Base-by-base conservation (phyloP, 2,113 vertebrate genomes). In the Nothobranchius kuhntae region DNA sequence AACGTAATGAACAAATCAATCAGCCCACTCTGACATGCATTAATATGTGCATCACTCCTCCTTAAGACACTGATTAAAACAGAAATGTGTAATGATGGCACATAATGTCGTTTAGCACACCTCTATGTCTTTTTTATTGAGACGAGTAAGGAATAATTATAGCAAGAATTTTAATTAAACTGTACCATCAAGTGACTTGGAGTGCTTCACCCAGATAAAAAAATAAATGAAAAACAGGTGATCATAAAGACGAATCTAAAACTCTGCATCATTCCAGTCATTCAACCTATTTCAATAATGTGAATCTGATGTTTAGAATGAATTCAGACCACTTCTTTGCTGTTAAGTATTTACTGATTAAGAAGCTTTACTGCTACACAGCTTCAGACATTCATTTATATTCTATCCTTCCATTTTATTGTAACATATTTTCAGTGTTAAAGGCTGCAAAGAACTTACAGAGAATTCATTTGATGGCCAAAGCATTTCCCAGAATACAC, bases 401-500 rank as follows among this genome's bases (percentile, higher is more conserved):
- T 30, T 4, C 44, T 58, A 51, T 24, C 14, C 24, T 42, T 46
- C 17, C 9, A 50, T 68, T 52, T 54, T 45, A 35, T 24, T 73
- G 40, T 75, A 64, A 75, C 68, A 17, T 45, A 21, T 50, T 64
- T 67, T 73, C 62, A 54, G 30, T 15, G 66, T 35, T 61, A 53
- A 77, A 65, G 59, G 13, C 48, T 68, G 62, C 76, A 78, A 77
- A 76, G 68, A 81, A 68, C 60, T 79, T 58, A 75, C 82, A 76
- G 60, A 68, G 68, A 52, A 68, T 84, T 77, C 60, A 65, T 82
- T 86, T 76, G 86, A 72, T 71, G 75, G 64, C 69, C 68, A 56
- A 62, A 65, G 78, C 79, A 73, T 86, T 83, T 85, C 82, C 78
- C 68, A 82, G 65, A 86, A 85, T 78, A 78, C 80, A 71, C 63